Conservation (phyloP, 2,113 vertebrate species). For the Gymnobelideus leadbeateri region DNA sequence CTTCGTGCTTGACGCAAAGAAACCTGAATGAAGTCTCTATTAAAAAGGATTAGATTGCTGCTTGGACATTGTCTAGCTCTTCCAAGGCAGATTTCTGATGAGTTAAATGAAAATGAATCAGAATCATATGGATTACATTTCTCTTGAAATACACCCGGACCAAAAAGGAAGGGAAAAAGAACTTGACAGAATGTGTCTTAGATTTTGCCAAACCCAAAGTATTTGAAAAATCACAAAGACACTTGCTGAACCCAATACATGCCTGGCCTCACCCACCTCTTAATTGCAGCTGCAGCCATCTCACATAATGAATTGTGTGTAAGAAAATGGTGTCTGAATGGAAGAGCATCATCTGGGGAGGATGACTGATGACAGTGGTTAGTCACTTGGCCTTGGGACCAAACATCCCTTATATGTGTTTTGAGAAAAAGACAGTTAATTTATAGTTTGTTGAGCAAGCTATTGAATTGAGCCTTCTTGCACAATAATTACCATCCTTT, state of each 20-base stretch:
- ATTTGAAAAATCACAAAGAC: constrained; percentile 79
- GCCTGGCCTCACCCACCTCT: constrained; percentile 70
- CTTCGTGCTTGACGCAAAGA: background rate
- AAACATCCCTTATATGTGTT: background rate
- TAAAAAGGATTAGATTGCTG: constrained; percentile 62
- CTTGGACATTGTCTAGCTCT: constrained; percentile 71
- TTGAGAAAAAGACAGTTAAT: background rate
- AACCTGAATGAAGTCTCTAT: constrained; percentile 64
- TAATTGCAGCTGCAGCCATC: constrained; percentile 73
- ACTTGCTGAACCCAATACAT: constrained; percentile 80
- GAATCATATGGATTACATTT: constrained; percentile 81
- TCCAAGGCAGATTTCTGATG: constrained; percentile 77
- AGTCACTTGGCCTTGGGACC: constrained; percentile 21
- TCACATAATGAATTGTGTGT: constrained; percentile 72
- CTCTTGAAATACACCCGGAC: constrained; percentile 74
- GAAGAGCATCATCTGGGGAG: constrained; percentile 23
- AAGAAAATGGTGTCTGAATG: constrained; percentile 69
- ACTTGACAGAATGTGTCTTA: constrained; percentile 76
- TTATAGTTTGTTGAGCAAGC: background rate
- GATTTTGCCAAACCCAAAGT: constrained; percentile 81
- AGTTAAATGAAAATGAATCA: constrained; percentile 81
- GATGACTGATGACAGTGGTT: background rate
- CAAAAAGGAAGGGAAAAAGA: constrained; percentile 67
- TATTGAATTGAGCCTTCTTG: constrained; percentile 21
- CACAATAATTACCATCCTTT: constrained; percentile 56